Percentiles rank a stretch among this genome's conserved stretches.
These are phyloP conservation scores for Pammene fasciana DNA, from an alignment of 2,888 invertebrate species.

Conservation along the genomic window DNA sequence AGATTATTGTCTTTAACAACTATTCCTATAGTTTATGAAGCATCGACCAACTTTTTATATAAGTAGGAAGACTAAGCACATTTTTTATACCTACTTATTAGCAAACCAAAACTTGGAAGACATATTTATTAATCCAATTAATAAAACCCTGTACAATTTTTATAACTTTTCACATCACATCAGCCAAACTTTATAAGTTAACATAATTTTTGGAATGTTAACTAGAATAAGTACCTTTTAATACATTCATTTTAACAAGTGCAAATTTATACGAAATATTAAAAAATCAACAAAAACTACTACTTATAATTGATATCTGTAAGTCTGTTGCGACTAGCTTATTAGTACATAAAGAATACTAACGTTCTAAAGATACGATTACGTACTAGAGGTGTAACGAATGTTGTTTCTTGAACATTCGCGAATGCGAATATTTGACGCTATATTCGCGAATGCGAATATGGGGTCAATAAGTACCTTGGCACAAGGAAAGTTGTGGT, in stretches of 20 bases:
- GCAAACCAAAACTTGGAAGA: conserved; percentile 20
- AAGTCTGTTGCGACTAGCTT: too few species aligned
- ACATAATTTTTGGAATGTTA: conserved; percentile 33
- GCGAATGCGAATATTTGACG: too few species aligned
- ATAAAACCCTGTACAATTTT: conserved; percentile 31
- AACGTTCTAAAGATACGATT: too few species aligned
- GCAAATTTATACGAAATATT: not conserved
- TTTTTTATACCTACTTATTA: not conserved
- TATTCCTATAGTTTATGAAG: not conserved
- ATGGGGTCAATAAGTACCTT: too few species aligned
- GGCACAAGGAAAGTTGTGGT: too few species aligned
- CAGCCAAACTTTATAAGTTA: not conserved
- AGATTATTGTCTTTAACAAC: conserved; percentile 11
- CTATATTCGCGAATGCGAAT: too few species aligned
- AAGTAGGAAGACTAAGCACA: not conserved
- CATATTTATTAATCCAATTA: not conserved
- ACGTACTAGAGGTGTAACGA: too few species aligned
- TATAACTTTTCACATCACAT: not conserved
- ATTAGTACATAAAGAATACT: too few species aligned
- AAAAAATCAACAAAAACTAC: not conserved
- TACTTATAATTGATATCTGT: too few species aligned
- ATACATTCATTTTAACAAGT: conserved; percentile 10
- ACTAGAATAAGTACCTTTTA: conserved; percentile 32
- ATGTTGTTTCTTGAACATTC: too few species aligned
- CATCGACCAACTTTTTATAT: conserved; percentile 5